These are phyloP conservation scores for Phoebastria nigripes DNA, from an alignment of 2,797 vertebrate genomes.

Conservation along the genomic window DNA sequence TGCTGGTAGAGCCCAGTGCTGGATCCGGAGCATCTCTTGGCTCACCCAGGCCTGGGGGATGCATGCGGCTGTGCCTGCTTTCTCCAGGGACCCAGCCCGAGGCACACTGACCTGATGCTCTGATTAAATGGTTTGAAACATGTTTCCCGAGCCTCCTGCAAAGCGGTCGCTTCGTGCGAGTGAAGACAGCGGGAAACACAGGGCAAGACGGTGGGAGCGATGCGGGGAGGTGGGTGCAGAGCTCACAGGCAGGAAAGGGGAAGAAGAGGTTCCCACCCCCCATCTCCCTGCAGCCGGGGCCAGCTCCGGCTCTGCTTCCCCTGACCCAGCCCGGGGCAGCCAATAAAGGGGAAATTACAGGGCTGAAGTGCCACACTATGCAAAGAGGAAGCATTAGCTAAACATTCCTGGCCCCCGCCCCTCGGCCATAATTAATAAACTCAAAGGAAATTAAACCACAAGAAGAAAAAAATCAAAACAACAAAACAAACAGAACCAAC, in stretches of 20 bases:
- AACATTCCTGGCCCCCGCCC: not conserved
- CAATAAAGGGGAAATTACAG: not conserved
- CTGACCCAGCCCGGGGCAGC: not conserved
- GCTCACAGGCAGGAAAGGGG: not conserved
- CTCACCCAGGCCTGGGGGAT: not conserved
- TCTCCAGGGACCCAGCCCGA: not conserved
- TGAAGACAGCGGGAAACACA: not conserved
- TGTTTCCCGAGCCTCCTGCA: not conserved
- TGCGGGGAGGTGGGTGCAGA: not conserved
- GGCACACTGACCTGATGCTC: not conserved
- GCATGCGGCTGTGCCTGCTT: too few relatives aligned
- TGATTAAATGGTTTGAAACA: not conserved
- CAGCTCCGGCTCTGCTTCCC: not conserved
- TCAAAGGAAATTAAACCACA: conserved; percentile 60
- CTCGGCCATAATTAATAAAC: conserved; percentile 34
- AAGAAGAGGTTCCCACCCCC: not conserved
- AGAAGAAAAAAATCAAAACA: conserved; percentile 25
- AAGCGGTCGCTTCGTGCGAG: rapidly evolving
- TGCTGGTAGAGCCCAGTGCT: not conserved
- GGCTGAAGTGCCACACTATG: not conserved
- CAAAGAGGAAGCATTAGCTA: not conserved
- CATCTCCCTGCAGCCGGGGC: rapidly evolving
- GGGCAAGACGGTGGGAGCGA: not conserved
- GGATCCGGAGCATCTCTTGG: not conserved
- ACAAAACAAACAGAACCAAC: not conserved